Evolutionary conservation across 2,113 vertebrate genomes (phyloP), one percentile per base, ranked within the genome.

Genomic region (Ardeotis arabs): DNA sequence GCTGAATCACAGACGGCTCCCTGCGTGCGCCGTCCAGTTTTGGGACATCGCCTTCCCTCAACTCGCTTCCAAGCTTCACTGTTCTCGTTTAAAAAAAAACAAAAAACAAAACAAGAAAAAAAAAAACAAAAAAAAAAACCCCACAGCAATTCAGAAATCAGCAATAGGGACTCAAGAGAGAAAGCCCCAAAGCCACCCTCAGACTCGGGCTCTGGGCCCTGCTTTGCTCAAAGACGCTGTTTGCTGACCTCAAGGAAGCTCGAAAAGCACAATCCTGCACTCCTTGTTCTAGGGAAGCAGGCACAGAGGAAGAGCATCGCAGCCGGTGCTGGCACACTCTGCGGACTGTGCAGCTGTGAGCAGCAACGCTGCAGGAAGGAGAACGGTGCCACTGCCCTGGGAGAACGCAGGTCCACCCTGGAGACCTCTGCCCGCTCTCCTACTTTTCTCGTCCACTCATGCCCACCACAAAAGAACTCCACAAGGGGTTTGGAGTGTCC

Each of bases 241-340:
- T 92, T n/a, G 49, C 24, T 69, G 62, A 49, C 45, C 20, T 85
- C 28, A n/a, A 9, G 28, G 49, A 85, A 87, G 67, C 33, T 60
- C 28, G 3, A 21, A 45, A 37, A 83, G 28, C 9, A 10, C 12
- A 41, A 63, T 19, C 23, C 15, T 29, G 31, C 1, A 0, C 33
- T 37, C 37, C 7, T 18, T 45, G 33, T 35, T 33, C 56, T 33
- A 37, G 79, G 33, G 45, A 68, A 85, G 70, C n/a, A 33, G 9
- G 55, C 27, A 12, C 9, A 9, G 19, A 63, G n/a, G 10, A 24
- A 60, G 22, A 55, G 17, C 27, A 28, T 19, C 3, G 2, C 50
- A 14, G 28, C 1, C 2, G 41, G 16, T 0, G 0, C 3, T 7
- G 23, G 22, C 59, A 53, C 6, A 0, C 16, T 3, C 13, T 1